Conservation (phyloP, 2,888 invertebrate genomes). For the Papilio demoleus region DNA sequence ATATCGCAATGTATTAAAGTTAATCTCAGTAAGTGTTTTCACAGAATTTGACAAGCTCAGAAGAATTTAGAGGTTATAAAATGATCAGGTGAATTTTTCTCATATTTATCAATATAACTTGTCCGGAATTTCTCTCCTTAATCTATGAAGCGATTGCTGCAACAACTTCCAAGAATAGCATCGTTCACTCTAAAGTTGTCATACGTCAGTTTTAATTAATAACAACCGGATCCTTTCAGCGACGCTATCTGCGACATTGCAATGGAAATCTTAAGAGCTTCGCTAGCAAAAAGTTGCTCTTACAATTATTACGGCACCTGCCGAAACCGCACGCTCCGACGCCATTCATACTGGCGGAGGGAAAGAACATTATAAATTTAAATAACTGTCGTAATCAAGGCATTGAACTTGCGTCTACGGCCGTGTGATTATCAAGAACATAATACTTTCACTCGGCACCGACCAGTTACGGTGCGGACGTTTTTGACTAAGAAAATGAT, state of each 20-base stretch:
- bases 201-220: conserved; percentile 56
- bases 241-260: conserved; percentile 42
- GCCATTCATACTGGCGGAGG: conserved; percentile 66
- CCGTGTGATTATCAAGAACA: conserved; percentile 72
- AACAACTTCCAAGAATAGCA: conserved; percentile 41
- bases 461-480: conserved; percentile 65
- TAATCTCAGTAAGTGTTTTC: not conserved
- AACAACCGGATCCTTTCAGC: conserved; percentile 52
- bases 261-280: conserved; percentile 47
- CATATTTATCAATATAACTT: conserved; percentile 19
- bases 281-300: conserved; percentile 49
- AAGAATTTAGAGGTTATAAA: not conserved
- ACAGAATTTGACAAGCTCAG: not conserved
- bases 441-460: conserved; percentile 77
- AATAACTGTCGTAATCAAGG: conserved; percentile 78
- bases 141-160: conserved; percentile 39
- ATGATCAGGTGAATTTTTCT: conserved; percentile 42
- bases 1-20: not conserved
- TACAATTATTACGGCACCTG: conserved; percentile 66
- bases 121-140: conserved; percentile 33
- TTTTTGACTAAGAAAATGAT: conserved; percentile 74
- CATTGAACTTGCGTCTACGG: conserved; percentile 79
- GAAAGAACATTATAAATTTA: conserved; percentile 70
- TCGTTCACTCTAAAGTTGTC: conserved; percentile 38
- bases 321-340: conserved; percentile 43